Conservation (phyloP, 2,797 vertebrate genomes). For the Phoxinus dragarum region DNA sequence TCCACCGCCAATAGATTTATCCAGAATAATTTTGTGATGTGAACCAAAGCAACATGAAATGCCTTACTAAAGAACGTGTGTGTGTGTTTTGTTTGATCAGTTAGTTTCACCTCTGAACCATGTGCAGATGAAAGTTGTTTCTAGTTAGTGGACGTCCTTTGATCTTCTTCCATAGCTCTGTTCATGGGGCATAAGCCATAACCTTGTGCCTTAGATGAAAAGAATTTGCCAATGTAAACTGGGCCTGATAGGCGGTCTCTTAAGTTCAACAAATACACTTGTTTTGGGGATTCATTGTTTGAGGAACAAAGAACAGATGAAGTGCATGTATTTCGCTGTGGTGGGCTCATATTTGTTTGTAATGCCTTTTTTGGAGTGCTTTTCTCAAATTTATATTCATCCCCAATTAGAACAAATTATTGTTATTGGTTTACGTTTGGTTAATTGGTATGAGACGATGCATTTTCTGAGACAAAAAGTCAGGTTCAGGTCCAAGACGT, state of each 20-base stretch:
- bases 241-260: constrained; percentile 15
- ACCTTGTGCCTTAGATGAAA: constrained; percentile 52
- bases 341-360: neutral
- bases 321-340: constrained; percentile 1
- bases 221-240: constrained; percentile 38
- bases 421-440: neutral
- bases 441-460: neutral
- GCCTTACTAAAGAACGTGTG: neutral
- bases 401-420: constrained; percentile 15
- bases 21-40: no score
- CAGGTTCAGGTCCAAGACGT: neutral
- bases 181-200: constrained; percentile 45
- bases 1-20: no score
- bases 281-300: constrained; percentile 44
- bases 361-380: constrained; percentile 1
- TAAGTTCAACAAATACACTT: constrained; percentile 48
- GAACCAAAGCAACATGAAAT: neutral
- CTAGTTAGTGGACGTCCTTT: constrained; percentile 17
- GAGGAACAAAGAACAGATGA: constrained; percentile 44
- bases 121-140: constrained; percentile 38
- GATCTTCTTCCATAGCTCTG: constrained; percentile 34
- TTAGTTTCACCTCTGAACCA: constrained; percentile 19
- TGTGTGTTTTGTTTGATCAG: constrained; percentile 3
- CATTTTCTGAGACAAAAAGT: constrained; percentile 1
- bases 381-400: neutral